phyloP scores from a whole-genome alignment of 2,113 vertebrate species.

The Ornithorhynchus anatinus region DNA sequence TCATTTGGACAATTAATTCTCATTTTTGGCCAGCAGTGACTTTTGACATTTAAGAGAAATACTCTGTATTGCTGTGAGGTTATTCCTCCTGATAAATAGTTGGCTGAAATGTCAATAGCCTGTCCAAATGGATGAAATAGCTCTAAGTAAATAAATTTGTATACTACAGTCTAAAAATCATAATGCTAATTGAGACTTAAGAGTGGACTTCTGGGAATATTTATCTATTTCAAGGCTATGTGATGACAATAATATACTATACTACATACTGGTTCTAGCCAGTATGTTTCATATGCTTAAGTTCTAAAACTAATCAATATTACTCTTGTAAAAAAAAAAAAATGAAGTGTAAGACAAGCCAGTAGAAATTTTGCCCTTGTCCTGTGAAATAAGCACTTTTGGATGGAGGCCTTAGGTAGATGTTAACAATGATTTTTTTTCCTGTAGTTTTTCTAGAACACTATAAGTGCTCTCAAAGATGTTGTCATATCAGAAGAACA shows the following conservation, averaged over 20 bases:
- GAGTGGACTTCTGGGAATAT: neutral
- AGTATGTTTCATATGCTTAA: neutral
- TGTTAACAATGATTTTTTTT: no score
- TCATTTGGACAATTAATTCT: neutral
- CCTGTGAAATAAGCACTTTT: neutral
- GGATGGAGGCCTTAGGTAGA: neutral
- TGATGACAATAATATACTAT: neutral
- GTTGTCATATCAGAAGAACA: no score
- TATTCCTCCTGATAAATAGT: neutral
- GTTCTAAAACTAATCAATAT: neutral
- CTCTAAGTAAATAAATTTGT: neutral
- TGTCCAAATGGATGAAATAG: neutral
- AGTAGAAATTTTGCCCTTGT: neutral
- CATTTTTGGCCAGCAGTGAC: neutral
- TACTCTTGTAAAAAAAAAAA: neutral
- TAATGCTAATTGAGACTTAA: neutral
- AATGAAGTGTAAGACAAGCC: no score
- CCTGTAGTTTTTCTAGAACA: no score
- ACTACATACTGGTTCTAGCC: neutral
- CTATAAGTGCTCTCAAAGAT: no score
- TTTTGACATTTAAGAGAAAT: constrained; percentile 2
- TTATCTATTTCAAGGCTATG: neutral
- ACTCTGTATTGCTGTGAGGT: neutral
- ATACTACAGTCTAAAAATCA: neutral
- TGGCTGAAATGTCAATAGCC: neutral